A percentile compares a stretch with the other conserved stretches of the same genome.
Evolutionary conservation across 1,140 invertebrate species (phyloP).

Genomic region (Drosophila parabipectinata): DNA sequence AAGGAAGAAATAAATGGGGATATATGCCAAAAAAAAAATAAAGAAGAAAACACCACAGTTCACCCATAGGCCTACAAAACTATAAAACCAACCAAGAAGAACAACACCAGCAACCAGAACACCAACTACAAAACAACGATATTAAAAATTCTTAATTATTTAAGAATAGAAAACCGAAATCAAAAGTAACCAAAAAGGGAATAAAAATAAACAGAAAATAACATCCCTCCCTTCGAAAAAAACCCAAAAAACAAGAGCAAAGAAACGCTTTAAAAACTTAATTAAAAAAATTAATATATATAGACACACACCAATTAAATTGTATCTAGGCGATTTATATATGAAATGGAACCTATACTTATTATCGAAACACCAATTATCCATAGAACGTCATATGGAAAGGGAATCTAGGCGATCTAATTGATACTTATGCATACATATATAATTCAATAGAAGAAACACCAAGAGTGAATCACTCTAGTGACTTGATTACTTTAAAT

Average conservation of each 20-base stretch:
- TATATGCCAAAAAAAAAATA: constrained; percentile 17
- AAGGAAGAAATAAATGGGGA: neutral
- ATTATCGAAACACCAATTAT: constrained; percentile 26
- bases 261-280: constrained; percentile 45
- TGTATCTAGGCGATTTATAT: constrained; percentile 23
- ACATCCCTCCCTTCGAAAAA: neutral
- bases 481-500: constrained; percentile 39
- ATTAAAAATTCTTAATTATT: constrained; percentile 16
- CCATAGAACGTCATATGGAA: constrained; percentile 12
- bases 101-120: constrained; percentile 11
- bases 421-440: neutral
- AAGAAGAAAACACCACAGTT: constrained; percentile 5
- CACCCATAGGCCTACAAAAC: constrained; percentile 17
- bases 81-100: neutral
- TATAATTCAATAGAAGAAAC: constrained; percentile 5
- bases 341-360: constrained; percentile 7
- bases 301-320: constrained; percentile 17
- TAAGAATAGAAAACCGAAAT: constrained; percentile 28
- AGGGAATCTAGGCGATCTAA: neutral
- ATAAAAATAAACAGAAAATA: constrained; percentile 1
- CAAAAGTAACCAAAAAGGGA: constrained; percentile 25
- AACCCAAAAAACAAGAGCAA: constrained; percentile 12
- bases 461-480: constrained; percentile 23
- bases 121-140: constrained; percentile 36
- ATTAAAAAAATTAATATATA: constrained; percentile 20